Conservation (phyloP, 2,888 invertebrate genomes). For the Venustoraphidia nigricollis region DNA sequence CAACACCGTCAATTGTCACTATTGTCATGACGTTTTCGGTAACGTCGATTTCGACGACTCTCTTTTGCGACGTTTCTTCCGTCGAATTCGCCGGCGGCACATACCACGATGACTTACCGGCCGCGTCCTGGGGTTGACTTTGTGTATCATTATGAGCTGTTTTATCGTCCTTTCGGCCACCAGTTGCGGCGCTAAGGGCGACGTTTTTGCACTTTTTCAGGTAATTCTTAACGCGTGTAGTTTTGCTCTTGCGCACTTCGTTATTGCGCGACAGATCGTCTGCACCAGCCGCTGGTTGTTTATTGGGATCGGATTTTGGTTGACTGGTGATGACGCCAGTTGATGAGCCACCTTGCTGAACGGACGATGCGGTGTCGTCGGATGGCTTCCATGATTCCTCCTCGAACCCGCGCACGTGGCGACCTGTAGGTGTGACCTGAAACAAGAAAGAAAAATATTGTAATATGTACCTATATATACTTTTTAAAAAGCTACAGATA, state of each 20-base stretch:
- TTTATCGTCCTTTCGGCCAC: not conserved
- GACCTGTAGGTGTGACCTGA: conserved; percentile 27
- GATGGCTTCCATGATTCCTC: conserved; percentile 27
- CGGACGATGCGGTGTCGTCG: conserved; percentile 15
- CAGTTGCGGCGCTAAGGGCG: conserved; percentile 16
- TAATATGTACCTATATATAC: not conserved
- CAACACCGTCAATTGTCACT: conserved; percentile 2
- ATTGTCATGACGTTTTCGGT: conserved; percentile 15
- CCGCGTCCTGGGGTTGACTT: conserved; percentile 4
- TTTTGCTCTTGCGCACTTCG: conserved; percentile 33
- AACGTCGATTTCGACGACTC: conserved; percentile 19
- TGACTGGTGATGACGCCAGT: not conserved
- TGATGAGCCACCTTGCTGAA: not conserved
- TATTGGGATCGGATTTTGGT: not conserved
- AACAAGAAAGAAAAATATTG: conserved; percentile 13
- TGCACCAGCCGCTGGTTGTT: conserved; percentile 10
- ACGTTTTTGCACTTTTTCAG: conserved; percentile 35
- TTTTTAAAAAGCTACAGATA: no score
- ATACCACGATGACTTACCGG: conserved; percentile 19
- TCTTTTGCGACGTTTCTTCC: conserved; percentile 16
- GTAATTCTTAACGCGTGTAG: conserved; percentile 36
- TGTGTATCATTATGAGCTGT: not conserved
- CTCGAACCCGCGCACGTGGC: conserved; percentile 24
- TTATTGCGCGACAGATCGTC: conserved; percentile 22
- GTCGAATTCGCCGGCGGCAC: conserved; percentile 8